A percentile compares a stretch with the other conserved stretches of the same genome.
Evolutionary conservation across 2,888 invertebrate species (phyloP).

Genomic region (Napeogenes sylphis): DNA sequence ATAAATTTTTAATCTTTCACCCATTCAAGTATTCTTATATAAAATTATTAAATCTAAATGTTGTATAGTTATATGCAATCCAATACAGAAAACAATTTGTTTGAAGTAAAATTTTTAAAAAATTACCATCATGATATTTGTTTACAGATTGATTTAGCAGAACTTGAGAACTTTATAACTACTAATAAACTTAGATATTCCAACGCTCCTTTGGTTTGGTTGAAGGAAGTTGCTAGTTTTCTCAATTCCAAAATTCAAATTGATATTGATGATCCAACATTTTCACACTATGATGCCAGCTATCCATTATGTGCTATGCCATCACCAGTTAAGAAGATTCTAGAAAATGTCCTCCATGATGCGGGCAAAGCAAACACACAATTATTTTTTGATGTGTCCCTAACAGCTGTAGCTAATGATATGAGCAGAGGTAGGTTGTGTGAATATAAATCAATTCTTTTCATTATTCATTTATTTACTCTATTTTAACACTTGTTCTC

Average conservation of each 20-base stretch:
- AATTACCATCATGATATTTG: not conserved
- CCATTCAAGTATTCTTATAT: no score
- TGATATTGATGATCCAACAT: conserved; percentile 80
- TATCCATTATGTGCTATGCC: conserved; percentile 78
- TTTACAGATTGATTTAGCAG: conserved; percentile 80
- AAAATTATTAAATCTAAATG: no score
- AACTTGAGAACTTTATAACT: conserved; percentile 69
- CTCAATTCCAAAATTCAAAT: conserved; percentile 80
- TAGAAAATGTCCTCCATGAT: conserved; percentile 75
- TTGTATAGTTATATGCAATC: no score
- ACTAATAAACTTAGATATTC: conserved; percentile 81
- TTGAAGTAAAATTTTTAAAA: no score
- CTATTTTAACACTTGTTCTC: conserved; percentile 2
- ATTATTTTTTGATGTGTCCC: conserved; percentile 83
- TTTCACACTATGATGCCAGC: conserved; percentile 71
- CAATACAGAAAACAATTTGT: no score
- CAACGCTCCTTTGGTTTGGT: conserved; percentile 82
- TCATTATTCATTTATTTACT: conserved; percentile 19
- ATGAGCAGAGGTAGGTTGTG: conserved; percentile 79
- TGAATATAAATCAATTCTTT: not conserved
- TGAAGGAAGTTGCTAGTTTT: conserved; percentile 82
- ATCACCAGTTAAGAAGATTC: conserved; percentile 55
- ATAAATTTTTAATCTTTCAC: no score
- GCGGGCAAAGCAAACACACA: conserved; percentile 80
- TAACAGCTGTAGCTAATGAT: conserved; percentile 84